A percentile compares a stretch with the other conserved stretches of the same genome.
Conservation (phyloP, 2,888 invertebrate species). For the Lumbricus terrestris region DNA sequence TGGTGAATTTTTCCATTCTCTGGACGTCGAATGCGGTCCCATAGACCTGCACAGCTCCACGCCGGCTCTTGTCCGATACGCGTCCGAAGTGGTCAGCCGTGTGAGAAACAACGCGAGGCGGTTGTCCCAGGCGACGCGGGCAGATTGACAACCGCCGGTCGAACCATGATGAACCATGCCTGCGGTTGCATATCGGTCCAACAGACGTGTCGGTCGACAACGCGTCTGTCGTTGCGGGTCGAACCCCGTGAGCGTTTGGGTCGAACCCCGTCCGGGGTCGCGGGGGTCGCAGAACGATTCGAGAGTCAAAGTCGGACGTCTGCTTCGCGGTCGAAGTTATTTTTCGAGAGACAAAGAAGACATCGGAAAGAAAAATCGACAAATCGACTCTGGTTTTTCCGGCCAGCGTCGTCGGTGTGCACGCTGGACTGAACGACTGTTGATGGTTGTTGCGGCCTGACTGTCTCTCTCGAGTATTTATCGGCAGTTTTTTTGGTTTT, state of each 20-base stretch:
- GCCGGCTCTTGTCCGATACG: background rate
- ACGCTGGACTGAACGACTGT: background rate
- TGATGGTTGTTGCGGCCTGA: background rate
- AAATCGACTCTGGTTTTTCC: too few species aligned
- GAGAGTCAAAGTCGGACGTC: background rate
- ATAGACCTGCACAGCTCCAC: constrained; percentile 11
- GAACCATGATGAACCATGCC: constrained; percentile 13
- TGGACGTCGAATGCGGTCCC: background rate
- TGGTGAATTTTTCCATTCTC: background rate
- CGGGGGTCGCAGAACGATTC: background rate
- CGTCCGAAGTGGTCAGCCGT: background rate
- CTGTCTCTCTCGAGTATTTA: background rate
- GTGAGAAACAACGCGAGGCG: background rate
- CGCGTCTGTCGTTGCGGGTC: background rate
- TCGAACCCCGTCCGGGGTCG: background rate
- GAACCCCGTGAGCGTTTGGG: background rate
- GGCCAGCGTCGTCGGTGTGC: background rate
- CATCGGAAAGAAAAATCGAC: too few species aligned
- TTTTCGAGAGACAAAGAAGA: background rate
- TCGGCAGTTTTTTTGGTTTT: background rate
- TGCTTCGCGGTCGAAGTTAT: background rate
- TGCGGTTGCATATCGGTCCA: background rate
- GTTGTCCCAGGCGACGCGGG: background rate
- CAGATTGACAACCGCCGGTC: constrained; percentile 16
- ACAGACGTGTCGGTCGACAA: background rate